These are phyloP conservation scores for Marronus borbonicus DNA, from an alignment of 2,888 invertebrate genomes.

Conservation along the genomic window DNA sequence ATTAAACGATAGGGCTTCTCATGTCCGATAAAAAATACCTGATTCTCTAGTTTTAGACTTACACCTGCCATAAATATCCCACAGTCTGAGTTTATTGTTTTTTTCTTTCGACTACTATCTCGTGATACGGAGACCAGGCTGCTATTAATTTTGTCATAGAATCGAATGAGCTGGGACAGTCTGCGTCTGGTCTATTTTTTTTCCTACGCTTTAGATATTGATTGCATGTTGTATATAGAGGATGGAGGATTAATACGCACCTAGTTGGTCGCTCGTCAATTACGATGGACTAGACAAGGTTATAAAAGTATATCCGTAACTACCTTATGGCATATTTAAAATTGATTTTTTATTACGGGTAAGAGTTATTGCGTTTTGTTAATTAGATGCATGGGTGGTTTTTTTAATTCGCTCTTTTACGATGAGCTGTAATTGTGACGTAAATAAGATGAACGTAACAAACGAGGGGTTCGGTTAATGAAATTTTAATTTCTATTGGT, in stretches of 20 bases:
- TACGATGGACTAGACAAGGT: not conserved
- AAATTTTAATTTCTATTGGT: no score
- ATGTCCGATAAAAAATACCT: conserved; percentile 43
- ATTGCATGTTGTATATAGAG: not conserved
- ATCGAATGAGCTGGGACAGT: conserved; percentile 15
- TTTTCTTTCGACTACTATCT: conserved; percentile 3
- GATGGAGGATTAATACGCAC: not conserved
- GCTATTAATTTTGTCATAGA: conserved; percentile 36
- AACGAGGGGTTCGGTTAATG: no score
- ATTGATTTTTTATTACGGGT: conserved; percentile 9
- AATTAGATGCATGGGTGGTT: not conserved
- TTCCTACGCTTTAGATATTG: not conserved
- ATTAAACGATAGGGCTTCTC: conserved; percentile 32
- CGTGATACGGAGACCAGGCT: conserved; percentile 3
- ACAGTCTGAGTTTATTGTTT: conserved; percentile 21
- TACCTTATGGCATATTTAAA: conserved; percentile 5
- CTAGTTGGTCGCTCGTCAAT: conserved; percentile 8
- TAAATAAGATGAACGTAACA: no score
- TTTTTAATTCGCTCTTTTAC: not conserved
- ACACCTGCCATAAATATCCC: conserved; percentile 44
- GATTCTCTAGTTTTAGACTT: conserved; percentile 31
- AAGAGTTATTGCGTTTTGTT: not conserved
- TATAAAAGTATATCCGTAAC: not conserved
- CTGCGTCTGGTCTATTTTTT: not conserved
- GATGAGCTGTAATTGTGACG: no score